These are phyloP conservation scores for Tychaedon coryphoeus DNA, from an alignment of 2,113 vertebrate genomes.

Conservation along the genomic window DNA sequence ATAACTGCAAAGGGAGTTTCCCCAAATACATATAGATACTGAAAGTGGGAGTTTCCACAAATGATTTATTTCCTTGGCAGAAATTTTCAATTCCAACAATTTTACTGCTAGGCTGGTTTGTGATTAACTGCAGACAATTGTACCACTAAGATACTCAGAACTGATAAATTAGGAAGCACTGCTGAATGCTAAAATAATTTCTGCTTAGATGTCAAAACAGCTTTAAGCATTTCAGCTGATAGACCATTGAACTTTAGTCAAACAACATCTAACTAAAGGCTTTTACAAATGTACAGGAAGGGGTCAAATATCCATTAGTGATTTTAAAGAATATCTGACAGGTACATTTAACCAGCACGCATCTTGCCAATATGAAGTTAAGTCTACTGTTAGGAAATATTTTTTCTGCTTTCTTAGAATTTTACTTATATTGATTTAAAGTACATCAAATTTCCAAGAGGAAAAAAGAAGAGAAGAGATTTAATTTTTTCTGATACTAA, in stretches of 20 bases:
- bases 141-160: not conserved
- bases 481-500: not conserved
- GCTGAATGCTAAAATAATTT: not conserved
- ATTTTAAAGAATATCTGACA: not conserved
- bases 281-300: not conserved
- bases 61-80: not conserved
- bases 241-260: not conserved
- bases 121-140: not conserved
- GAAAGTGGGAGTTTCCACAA: not conserved
- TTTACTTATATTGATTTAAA: not conserved
- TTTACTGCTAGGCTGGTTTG: not conserved
- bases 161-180: not conserved
- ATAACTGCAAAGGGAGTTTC: not conserved
- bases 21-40: not conserved
- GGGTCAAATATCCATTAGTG: not conserved
- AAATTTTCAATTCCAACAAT: not conserved
- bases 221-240: not conserved
- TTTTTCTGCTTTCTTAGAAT: not conserved
- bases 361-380: not conserved
- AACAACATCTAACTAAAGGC: not conserved
- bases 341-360: not conserved
- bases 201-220: not conserved
- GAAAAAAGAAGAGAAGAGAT: not conserved
- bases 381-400: not conserved
- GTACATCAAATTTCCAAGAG: not conserved